These are phyloP conservation scores for Heliornis fulica DNA, from an alignment of 2,113 vertebrate genomes.

Conservation along the genomic window DNA sequence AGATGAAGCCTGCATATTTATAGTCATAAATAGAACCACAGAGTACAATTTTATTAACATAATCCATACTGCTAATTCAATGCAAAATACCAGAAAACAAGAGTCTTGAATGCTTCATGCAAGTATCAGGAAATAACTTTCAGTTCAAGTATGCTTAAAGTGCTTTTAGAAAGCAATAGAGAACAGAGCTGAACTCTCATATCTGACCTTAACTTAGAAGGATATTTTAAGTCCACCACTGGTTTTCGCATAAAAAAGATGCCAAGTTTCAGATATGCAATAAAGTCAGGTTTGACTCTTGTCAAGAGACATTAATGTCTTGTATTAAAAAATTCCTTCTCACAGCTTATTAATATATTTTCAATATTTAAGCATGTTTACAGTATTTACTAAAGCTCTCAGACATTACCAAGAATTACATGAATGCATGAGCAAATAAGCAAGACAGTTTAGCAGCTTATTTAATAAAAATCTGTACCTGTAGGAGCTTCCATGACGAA, in stretches of 20 bases:
- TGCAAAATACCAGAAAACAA: not conserved
- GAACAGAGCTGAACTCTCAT: not conserved
- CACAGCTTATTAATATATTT: not conserved
- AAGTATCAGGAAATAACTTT: not conserved
- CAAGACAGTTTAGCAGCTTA: not conserved
- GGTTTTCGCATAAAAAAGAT: not conserved
- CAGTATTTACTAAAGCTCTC: not conserved
- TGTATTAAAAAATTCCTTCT: not conserved
- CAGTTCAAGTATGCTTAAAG: not conserved
- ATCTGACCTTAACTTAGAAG: not conserved
- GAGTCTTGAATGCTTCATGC: not conserved
- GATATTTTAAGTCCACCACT: not conserved
- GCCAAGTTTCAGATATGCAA: not conserved
- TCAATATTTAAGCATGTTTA: not conserved
- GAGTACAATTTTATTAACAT: not conserved
- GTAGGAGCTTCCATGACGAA: constrained; percentile 97
- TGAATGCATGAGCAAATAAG: not conserved
- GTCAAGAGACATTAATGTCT: not conserved
- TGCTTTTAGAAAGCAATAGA: not conserved
- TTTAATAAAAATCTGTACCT: constrained; percentile 74
- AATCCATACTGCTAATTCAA: not conserved
- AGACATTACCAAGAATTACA: not conserved
- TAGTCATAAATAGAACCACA: not conserved
- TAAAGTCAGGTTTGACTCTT: not conserved
- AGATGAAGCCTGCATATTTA: constrained; percentile 85